Conservation (phyloP, 2,888 invertebrate genomes). For the Leptopilina drosophilae region DNA sequence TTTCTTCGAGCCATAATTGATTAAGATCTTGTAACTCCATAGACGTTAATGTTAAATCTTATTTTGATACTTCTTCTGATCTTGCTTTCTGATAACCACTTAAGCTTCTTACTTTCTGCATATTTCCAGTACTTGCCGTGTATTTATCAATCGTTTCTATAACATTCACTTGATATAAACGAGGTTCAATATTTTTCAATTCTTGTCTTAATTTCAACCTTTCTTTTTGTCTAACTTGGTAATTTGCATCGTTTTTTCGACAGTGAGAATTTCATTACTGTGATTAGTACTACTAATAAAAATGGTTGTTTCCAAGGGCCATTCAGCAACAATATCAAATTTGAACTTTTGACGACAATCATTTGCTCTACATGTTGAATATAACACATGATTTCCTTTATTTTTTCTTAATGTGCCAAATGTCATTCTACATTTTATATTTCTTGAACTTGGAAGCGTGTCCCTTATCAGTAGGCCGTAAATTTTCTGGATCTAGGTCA, state of each 20-base stretch:
- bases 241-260: no score
- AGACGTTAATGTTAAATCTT: not conserved
- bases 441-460: not conserved
- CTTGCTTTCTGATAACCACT: not conserved
- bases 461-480: not conserved
- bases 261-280: not conserved
- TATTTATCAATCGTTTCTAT: not conserved
- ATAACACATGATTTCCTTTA: not conserved
- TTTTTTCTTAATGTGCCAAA: not conserved
- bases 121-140: not conserved
- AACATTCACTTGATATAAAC: not conserved
- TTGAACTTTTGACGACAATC: not conserved
- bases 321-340: not conserved
- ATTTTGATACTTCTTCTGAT: not conserved
- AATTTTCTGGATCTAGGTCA: not conserved
- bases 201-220: not conserved
- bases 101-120: not conserved
- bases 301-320: not conserved
- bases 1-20: slow-evolving; percentile 7
- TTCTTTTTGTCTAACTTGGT: no score
- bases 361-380: not conserved
- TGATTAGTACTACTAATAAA: not conserved
- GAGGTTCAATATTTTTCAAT: not conserved
- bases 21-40: not conserved
- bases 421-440: not conserved